Base-by-base conservation (phyloP, 2,888 invertebrate genomes). In the Lasioglossum vierecki region DNA sequence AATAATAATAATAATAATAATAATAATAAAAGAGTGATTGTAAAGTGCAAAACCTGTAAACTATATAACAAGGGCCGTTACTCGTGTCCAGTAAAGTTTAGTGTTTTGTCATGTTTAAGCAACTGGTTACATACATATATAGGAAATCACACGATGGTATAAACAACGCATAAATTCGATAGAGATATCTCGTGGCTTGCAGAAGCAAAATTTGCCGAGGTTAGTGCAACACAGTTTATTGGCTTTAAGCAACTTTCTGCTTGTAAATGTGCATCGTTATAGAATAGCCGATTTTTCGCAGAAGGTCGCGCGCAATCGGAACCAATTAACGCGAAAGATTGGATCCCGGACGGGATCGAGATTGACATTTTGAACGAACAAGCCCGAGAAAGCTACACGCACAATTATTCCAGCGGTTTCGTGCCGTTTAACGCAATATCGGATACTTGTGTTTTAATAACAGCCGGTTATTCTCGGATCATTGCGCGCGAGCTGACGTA, bases 351-450 rank as follows among this genome's bases (percentile, higher is more conserved):
- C 71, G n/a, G 30, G 78, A 78, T 70, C 71, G 18, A 5, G 53
- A 63, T 39, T 79, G 84, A 83, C 78, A 79, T 84, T 83, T 84
- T 22, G 73, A 83, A 60, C 66, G 73, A 66, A n/a, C 66, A 73
- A 4, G 66, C 22, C 15, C 15, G 66, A 30, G 68, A 82, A 76
- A 72, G 35, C 53, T 60, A 66, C 18, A 72, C 57, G 39, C 44
- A 57, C 72, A 66, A 82, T 83, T 76, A 82, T 76, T 76, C 72
- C 63, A 46, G n/a, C 22, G 71, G 72, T 82, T 83, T 41, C 74
- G 9, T 75, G 44, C 11, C 68, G 44, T 79, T 78, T 70, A 75
- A 82, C 72, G 83, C 76, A 76, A 66, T 72, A 30, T 63, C 44
- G 79, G 53, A 76, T 68, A 70, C 60, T 72, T 71, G 44, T 44